Evolutionary conservation across 2,888 invertebrate genomes (phyloP), one percentile per base, ranked within the genome.

Genomic region (Tachina fera): DNA sequence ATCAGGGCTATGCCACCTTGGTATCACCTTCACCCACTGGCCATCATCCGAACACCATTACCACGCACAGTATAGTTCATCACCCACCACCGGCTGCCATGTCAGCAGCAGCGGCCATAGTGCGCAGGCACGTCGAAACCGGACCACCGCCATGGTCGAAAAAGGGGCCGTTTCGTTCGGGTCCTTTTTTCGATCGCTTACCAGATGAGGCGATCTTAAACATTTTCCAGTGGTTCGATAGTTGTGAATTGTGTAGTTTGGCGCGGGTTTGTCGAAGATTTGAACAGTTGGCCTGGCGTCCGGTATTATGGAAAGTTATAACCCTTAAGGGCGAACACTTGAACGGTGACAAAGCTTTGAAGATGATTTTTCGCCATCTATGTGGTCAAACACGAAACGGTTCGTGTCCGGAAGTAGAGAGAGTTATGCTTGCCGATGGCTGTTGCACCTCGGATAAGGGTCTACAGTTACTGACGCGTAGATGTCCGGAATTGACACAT

Each of bases 1-100:
- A 97, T 92, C 96, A 97, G 92, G 97, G 97, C 1, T 97, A 97
- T 93, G 96, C 96, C 89, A 97, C 97, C 9, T 93, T 97, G 80
- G 95, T 96, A 0, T 94, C 95, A 22, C 94, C 94, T 61, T 94
- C 94, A 88, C 94, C 94, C 5, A 92, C 92, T 0, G 91, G 91
- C 19, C 91, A 91, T 75, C 91, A 91, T 86, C 89, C 88, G 51
- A 89, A 87, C 39, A 87, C 88, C 3, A 88, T 88, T 61, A 89
- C 88, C 41, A 88, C 89, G 1, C 89, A 89, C 68, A 87, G 86
- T 77, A 88, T 88, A 72, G 88, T 88, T 6, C 89, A 88, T 78
- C 88, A 88, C 70, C 88, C 88, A 39, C 89, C 88, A 65, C 87
- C 89, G 13, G 79, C 88, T 13, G 79, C 87, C 10, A 82, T 87